Conservation (phyloP, 1,140 invertebrate species). For the Cepaea nemoralis region DNA sequence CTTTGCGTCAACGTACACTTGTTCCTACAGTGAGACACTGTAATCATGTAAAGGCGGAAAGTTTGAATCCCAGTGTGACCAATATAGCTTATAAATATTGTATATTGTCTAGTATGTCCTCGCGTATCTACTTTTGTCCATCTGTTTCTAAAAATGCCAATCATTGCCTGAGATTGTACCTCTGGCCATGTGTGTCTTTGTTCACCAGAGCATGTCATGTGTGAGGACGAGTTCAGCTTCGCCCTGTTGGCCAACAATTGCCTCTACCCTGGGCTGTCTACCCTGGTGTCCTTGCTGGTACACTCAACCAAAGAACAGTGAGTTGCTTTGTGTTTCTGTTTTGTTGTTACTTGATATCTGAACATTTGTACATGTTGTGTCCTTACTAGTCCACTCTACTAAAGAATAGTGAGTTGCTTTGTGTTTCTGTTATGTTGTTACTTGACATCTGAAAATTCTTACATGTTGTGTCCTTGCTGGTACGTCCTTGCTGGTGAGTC, state of each 20-base stretch:
- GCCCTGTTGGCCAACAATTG: conserved; percentile 97
- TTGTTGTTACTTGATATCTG: too few species aligned
- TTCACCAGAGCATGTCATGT: conserved; percentile 29
- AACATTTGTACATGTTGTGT: too few species aligned
- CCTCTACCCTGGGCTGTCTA: conserved; percentile 95
- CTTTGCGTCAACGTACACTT: too few species aligned
- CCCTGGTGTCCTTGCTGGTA: conserved; percentile 93
- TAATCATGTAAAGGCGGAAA: too few species aligned
- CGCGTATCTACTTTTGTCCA: not conserved
- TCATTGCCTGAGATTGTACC: not conserved
- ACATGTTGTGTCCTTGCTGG: too few species aligned
- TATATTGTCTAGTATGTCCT: not conserved
- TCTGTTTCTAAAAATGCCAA: not conserved
- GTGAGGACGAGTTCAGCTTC: conserved; percentile 93
- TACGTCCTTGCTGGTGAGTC: too few species aligned
- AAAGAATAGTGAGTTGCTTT: conserved; percentile 85
- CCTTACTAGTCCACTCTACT: conserved; percentile 94
- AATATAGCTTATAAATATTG: too few species aligned
- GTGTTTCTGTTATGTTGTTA: not conserved
- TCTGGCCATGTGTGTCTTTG: not conserved
- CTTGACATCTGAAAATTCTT: too few species aligned
- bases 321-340: too few species aligned
- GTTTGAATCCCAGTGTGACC: too few species aligned
- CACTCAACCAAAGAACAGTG: too few species aligned
- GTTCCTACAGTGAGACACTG: too few species aligned